Base-by-base conservation (phyloP, 2,797 vertebrate species). In the Tenualosa ilisha region DNA sequence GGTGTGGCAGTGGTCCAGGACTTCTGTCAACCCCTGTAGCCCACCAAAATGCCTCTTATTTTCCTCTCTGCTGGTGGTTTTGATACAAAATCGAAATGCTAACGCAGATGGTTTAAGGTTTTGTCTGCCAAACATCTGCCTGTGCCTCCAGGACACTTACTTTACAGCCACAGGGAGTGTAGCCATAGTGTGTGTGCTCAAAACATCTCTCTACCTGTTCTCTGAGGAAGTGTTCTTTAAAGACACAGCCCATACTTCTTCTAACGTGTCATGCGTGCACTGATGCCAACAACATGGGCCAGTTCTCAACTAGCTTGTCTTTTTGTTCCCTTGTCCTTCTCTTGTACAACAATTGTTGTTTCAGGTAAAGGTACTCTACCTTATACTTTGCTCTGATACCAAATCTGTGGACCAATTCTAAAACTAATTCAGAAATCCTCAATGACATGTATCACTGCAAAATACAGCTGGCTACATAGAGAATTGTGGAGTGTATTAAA, bases 61-160 rank as follows among this genome's bases (percentile, higher is more conserved):
- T 31, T 31, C 15, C 50, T 51, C 9, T 51, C 8, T 51, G 50
- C 11, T 31, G 13, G 15, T 15, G 13, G 31, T 31, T 72, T 3
- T 43, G 40, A 79, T 40, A 43, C 72, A 46, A 79, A 17, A 79
- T 20, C 22, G 17, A 79, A 46, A 79, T 40, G 72, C 72, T 79
- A 46, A 79, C 46, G 72, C 72, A 79, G 40, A 79, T 46, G 72
- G 40, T 79, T 79, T 40, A 79, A 79, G 46, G 37, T 43, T 20
- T 20, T 43, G 72, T 43, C 72, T 79, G 68, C 37, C 9, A 12
- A 43, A 40, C 68, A 75, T 43, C 68, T 75, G 72, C 40, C 40
- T 46, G 72, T 46, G 40, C 72, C 72, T 79, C 40, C 68, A 79
- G 72, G 72, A 40, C 17, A 43, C 17, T 75, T 31, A 4, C 6